Evolutionary conservation across 2,888 invertebrate genomes (phyloP).

Genomic region (Cataglyphis cursor): DNA sequence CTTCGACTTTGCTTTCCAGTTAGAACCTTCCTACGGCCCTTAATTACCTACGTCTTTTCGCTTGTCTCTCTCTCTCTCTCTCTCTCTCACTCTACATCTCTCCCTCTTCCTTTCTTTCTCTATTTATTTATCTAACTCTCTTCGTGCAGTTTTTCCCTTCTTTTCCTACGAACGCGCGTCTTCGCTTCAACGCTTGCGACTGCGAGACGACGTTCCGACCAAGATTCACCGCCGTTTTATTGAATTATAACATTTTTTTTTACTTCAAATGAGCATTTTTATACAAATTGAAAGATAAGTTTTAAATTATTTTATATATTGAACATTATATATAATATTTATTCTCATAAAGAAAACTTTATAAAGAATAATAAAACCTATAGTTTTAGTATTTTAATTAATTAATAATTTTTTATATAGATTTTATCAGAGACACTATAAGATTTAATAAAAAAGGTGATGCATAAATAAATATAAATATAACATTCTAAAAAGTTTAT

Average conservation of each 20-base stretch:
- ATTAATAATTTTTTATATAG: not conserved
- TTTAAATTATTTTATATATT: not conserved
- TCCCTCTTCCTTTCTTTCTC: slow-evolving; percentile 60
- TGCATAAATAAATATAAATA: slow-evolving; percentile 1
- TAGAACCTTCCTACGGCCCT: slow-evolving; percentile 78
- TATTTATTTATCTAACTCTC: slow-evolving; percentile 58
- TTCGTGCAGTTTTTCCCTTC: slow-evolving; percentile 28
- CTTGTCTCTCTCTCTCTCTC: slow-evolving; percentile 59
- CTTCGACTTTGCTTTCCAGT: slow-evolving; percentile 82
- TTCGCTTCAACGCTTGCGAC: slow-evolving; percentile 28
- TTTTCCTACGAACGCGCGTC: slow-evolving; percentile 2
- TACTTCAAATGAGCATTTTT: not conserved
- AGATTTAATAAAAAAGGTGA: not conserved
- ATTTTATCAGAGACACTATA: not conserved
- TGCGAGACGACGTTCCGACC: not conserved
- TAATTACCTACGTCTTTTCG: slow-evolving; percentile 73
- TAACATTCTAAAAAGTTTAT: not conserved
- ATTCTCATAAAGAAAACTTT: not conserved
- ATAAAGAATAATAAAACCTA: not conserved
- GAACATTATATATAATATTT: not conserved
- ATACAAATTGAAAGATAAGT: not conserved
- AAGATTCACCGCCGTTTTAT: slow-evolving; percentile 31
- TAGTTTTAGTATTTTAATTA: not conserved
- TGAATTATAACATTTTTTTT: slow-evolving; percentile 24
- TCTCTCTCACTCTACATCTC: slow-evolving; percentile 57